phyloP scores from a whole-genome alignment of 2,113 vertebrate genomes.

The Toxostoma redivivum region DNA sequence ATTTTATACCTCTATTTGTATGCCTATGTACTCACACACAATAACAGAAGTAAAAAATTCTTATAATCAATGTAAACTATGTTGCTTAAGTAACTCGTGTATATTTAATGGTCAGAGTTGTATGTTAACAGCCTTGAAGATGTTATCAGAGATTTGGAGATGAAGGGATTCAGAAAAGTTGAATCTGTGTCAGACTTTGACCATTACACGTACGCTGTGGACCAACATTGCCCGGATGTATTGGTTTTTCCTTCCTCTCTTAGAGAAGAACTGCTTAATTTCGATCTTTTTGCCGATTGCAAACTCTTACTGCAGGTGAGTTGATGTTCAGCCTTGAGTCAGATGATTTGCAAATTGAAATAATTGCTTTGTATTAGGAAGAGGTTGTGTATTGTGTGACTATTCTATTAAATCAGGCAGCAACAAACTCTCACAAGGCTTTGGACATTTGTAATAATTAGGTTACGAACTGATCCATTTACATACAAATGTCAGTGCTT shows the following conservation, averaged over 20 bases:
- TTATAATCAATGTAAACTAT: neutral
- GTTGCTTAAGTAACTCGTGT: neutral
- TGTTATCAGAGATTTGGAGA: constrained; percentile 72
- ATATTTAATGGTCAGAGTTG: neutral
- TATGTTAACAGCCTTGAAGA: constrained; percentile 79
- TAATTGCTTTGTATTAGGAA: neutral
- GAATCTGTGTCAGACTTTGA: constrained; percentile 71
- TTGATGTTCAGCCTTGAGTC: neutral
- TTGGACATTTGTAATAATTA: neutral
- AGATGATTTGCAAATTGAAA: neutral
- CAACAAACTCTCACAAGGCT: neutral
- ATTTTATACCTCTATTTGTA: neutral
- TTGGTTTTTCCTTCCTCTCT: constrained; percentile 82
- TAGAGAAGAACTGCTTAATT: constrained; percentile 76
- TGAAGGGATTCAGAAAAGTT: constrained; percentile 77
- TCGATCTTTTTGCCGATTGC: constrained; percentile 74
- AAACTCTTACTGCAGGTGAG: constrained; percentile 89
- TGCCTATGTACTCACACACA: neutral
- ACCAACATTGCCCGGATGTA: constrained; percentile 82
- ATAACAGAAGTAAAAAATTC: neutral
- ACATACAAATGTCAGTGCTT: neutral
- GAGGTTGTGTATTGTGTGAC: neutral
- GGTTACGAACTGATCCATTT: neutral
- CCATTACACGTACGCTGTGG: constrained; percentile 77
- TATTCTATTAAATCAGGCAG: neutral